Evolutionary conservation across 2,888 invertebrate genomes (phyloP).

Genomic region (Suillia variegata): DNA sequence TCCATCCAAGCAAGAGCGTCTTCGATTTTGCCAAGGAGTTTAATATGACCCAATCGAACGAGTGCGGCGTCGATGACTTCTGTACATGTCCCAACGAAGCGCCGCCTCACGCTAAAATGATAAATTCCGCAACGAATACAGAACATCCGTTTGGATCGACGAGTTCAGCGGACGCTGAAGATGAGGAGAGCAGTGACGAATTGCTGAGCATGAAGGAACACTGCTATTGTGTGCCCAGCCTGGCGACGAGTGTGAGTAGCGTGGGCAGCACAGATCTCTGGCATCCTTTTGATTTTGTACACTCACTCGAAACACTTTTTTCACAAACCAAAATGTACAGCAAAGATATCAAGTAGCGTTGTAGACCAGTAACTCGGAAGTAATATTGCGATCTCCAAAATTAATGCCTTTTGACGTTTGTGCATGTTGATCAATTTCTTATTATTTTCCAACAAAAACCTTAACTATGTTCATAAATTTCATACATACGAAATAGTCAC

Average conservation of each 20-base stretch:
- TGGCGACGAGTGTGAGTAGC: constrained; percentile 58
- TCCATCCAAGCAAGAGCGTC: constrained; percentile 57
- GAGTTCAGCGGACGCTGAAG: constrained; percentile 35
- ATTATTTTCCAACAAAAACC: too few relatives aligned
- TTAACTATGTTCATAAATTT: too few relatives aligned
- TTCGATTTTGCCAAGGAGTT: constrained; percentile 58
- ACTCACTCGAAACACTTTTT: neutral
- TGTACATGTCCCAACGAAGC: constrained; percentile 45
- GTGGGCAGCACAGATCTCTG: neutral
- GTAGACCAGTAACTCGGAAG: too few relatives aligned
- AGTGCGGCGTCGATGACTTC: constrained; percentile 42
- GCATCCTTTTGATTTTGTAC: constrained; percentile 2
- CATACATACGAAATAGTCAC: too few relatives aligned
- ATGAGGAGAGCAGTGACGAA: constrained; percentile 48
- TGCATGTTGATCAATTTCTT: too few relatives aligned
- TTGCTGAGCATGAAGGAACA: constrained; percentile 57
- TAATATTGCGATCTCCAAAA: too few relatives aligned
- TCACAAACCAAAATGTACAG: constrained; percentile 21
- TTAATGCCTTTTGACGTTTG: too few relatives aligned
- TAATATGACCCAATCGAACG: constrained; percentile 32
- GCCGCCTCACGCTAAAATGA: constrained; percentile 23
- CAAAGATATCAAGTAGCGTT: neutral
- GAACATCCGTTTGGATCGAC: constrained; percentile 34
- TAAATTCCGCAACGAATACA: constrained; percentile 30
- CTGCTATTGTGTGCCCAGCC: constrained; percentile 56